Percentiles rank a stretch among this genome's conserved stretches.
phyloP scores from a whole-genome alignment of 2,888 invertebrate genomes.

The Ceramica pisi region DNA sequence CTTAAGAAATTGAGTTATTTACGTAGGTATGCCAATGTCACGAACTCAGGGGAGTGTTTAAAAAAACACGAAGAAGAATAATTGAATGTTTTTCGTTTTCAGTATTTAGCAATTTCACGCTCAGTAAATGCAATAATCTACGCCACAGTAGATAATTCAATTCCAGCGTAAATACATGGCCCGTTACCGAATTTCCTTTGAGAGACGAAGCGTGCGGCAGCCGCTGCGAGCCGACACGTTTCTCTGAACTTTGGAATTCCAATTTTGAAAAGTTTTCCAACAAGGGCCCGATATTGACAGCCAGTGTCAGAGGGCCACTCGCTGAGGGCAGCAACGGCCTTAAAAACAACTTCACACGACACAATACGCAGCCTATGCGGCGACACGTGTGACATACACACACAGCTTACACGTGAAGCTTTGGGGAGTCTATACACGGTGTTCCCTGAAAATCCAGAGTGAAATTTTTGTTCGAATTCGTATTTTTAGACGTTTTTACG shows the following conservation, averaged over 20 bases:
- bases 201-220: conserved; percentile 86
- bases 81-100: conserved; percentile 74
- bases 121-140: conserved; percentile 86
- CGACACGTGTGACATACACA: conserved; percentile 53
- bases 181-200: conserved; percentile 89
- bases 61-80: conserved; percentile 63
- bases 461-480: conserved; percentile 25
- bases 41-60: conserved; percentile 48
- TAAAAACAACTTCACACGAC: conserved; percentile 71
- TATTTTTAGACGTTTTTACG: conserved; percentile 7
- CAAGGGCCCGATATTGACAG: conserved; percentile 88
- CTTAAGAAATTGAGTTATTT: conserved; percentile 53
- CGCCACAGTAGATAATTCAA: conserved; percentile 87
- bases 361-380: conserved; percentile 54
- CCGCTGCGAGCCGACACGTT: conserved; percentile 86
- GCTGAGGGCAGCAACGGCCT: conserved; percentile 71
- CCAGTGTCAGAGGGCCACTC: conserved; percentile 85
- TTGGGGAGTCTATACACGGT: conserved; percentile 8
- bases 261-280: conserved; percentile 90
- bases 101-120: conserved; percentile 86
- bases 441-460: conserved; percentile 14
- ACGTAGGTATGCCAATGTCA: conserved; percentile 40
- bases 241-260: conserved; percentile 89
- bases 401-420: conserved; percentile 11
- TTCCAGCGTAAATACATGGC: conserved; percentile 87